Conservation (phyloP, 2,888 invertebrate species). For the Mystacides longicornis region DNA sequence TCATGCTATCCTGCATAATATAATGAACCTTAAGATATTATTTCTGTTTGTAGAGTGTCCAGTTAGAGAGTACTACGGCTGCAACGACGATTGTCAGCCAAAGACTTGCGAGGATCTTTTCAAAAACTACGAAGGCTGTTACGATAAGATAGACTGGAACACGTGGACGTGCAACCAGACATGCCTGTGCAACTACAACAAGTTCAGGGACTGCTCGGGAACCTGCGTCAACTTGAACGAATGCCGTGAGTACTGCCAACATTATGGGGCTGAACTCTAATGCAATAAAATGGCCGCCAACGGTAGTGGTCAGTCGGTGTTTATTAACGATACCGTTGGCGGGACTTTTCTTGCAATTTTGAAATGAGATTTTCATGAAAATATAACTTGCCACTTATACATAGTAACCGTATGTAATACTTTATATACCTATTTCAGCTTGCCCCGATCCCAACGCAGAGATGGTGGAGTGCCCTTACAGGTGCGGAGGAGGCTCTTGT, state of each 20-base stretch:
- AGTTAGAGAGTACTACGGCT: not conserved
- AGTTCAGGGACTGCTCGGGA: not conserved
- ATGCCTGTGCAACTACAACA: not conserved
- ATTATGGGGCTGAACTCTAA: too few species aligned
- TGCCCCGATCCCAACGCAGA: conserved; percentile 8
- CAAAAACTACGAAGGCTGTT: not conserved
- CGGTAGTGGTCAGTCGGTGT: too few species aligned
- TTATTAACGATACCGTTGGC: too few species aligned
- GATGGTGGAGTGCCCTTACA: conserved; percentile 1
- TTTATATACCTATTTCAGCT: conserved; percentile 3
- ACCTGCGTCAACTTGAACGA: not conserved
- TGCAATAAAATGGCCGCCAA: too few species aligned
- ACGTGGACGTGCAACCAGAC: not conserved
- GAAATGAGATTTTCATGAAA: too few species aligned
- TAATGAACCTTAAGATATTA: too few species aligned
- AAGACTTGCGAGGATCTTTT: not conserved
- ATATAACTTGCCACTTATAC: too few species aligned
- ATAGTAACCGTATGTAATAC: too few species aligned
- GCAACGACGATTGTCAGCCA: not conserved
- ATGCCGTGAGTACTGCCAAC: not conserved
- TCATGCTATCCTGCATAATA: not conserved
- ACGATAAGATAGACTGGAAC: not conserved
- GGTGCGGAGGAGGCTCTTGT: conserved; percentile 5
- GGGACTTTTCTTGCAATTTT: too few species aligned
- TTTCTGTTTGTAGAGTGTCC: not conserved